A percentile compares a stretch with the other conserved stretches of the same genome.
Conservation (phyloP, 2,888 invertebrate species). For the Scaptomyza polygonia region DNA sequence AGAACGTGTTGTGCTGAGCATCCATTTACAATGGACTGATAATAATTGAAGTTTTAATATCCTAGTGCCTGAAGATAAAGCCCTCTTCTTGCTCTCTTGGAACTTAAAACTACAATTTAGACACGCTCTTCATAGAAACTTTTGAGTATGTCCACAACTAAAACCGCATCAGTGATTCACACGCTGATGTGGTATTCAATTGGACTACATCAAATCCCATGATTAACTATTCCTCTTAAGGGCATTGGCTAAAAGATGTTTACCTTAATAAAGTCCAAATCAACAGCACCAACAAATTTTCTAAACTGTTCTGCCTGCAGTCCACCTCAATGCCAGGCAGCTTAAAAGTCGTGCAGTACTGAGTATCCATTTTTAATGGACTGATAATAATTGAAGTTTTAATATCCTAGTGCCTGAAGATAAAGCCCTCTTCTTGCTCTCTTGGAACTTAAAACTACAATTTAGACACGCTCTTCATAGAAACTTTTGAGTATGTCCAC, state of each 20-base stretch:
- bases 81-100: conserved; percentile 35
- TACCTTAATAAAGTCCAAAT: conserved; percentile 69
- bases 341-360: conserved; percentile 15
- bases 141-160: conserved; percentile 52
- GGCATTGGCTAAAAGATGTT: conserved; percentile 70
- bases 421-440: conserved; percentile 28
- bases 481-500: conserved; percentile 31
- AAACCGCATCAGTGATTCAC: conserved; percentile 48
- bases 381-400: conserved; percentile 42
- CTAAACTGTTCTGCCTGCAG: too few relatives aligned
- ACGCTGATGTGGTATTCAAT: conserved; percentile 67
- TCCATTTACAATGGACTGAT: conserved; percentile 37
- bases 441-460: conserved; percentile 47
- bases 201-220: conserved; percentile 67
- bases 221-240: conserved; percentile 79
- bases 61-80: conserved; percentile 49
- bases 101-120: conserved; percentile 40
- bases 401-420: conserved; percentile 58
- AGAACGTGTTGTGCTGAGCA: conserved; percentile 31
- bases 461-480: too few relatives aligned
- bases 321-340: conserved; percentile 42
- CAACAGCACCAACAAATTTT: conserved; percentile 24
- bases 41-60: conserved; percentile 51
- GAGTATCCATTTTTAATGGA: conserved; percentile 41
- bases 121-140: not conserved